A percentile compares a stretch with the other conserved stretches of the same genome.
Evolutionary conservation across 2,797 vertebrate genomes (phyloP).

Genomic region (Sebastes elongatus): DNA sequence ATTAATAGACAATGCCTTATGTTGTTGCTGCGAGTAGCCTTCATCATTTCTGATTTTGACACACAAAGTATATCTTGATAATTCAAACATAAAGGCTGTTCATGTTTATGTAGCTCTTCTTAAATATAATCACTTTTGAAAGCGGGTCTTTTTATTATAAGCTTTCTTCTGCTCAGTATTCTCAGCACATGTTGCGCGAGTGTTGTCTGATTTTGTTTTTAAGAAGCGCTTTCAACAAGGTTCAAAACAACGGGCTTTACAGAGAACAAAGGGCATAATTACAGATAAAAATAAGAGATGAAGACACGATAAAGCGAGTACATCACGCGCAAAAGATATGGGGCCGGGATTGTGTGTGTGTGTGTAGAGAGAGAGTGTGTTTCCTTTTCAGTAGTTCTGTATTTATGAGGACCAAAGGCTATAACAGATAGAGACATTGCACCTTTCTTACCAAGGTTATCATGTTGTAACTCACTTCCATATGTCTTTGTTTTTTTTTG

Average conservation of each 20-base stretch:
- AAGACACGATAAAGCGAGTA: slow-evolving; percentile 18
- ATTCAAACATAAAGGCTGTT: neutral
- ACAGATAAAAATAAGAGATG: slow-evolving; percentile 45
- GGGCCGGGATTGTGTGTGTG: neutral
- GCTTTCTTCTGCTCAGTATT: slow-evolving; percentile 24
- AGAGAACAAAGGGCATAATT: slow-evolving; percentile 56
- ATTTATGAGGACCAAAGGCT: neutral
- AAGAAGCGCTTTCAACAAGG: slow-evolving; percentile 23
- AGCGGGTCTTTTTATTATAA: neutral
- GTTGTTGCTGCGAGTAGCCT: neutral
- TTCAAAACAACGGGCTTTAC: slow-evolving; percentile 45
- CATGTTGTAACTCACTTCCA: neutral
- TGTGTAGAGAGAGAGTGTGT: neutral
- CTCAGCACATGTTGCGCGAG: neutral
- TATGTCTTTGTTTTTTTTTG: neutral
- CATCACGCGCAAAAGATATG: slow-evolving; percentile 7
- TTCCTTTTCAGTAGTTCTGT: neutral
- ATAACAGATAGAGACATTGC: neutral
- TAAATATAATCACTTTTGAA: neutral
- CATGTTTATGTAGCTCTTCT: slow-evolving; percentile 4
- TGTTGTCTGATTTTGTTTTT: slow-evolving; percentile 27
- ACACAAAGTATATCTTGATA: neutral
- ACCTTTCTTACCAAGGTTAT: neutral
- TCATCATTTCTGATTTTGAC: neutral
- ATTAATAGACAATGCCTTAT: neutral